Base-by-base conservation (phyloP, 2,113 vertebrate species). In the Amphiprion percula region DNA sequence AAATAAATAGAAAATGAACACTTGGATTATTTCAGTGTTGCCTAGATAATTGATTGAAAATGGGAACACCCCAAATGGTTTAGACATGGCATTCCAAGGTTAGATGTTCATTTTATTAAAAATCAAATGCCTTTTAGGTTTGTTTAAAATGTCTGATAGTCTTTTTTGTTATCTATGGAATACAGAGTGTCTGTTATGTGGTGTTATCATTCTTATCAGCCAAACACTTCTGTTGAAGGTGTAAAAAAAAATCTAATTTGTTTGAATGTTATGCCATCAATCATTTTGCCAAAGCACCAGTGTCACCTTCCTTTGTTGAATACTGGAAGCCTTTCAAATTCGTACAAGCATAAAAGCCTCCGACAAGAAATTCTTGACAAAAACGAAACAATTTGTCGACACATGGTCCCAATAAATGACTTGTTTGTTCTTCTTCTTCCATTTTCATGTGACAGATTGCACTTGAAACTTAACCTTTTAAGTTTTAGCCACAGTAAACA, bases 401-500 rank as follows among this genome's bases (percentile, higher is more conserved):
- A 16, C 15, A 7, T 44, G 33, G 11, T 52, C 10, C 53, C 26
- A 37, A 8, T 55, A 49, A n/a, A 69, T 24, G 17, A 1, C 46
- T 41, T 33, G 21, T 56, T 30, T 64, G 30, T 44, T 44, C 3
- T 44, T 44, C 1, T 44, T 24, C 1, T 24, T 71, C 65, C 19
- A 17, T 52, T 72, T 77, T 72, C 5, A 15, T 53, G 24, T 5
- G 23, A 37, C 52, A 62, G 33, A 56, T 10, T 19, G 17, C 17
- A 60, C 50, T 70, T 86, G 37, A 84, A 80, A 77, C 59, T 14
- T 16, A 46, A 81, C 39, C 74, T 70, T 87, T 59, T 10, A 30
- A 1, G 17, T 28, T 84, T 60, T 44, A 74, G n/a, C 56, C 56
- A 53, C 50, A 21, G 50, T 10, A 14, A 21, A 50, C 28, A 14